Percentiles rank a stretch among this genome's conserved stretches.
phyloP scores from a whole-genome alignment of 1,140 invertebrate genomes.

The Heliothis virescens region DNA sequence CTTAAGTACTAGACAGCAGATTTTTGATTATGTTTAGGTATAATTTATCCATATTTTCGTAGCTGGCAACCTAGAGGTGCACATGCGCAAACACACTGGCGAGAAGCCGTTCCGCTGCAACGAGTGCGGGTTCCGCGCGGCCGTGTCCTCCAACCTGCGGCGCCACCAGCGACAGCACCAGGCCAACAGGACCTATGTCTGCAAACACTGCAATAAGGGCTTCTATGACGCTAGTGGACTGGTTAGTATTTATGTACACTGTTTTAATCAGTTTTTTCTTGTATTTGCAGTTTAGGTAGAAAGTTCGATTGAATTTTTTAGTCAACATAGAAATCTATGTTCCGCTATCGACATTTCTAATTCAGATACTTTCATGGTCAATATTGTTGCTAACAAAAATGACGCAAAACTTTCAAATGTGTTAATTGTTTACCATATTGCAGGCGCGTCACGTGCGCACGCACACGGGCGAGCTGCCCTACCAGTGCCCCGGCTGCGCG shows the following conservation, averaged over 20 bases:
- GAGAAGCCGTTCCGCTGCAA: slow-evolving; percentile 88
- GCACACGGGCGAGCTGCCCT: slow-evolving; percentile 96
- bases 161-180: slow-evolving; percentile 71
- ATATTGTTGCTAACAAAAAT: too few relatives aligned
- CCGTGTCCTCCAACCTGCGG: slow-evolving; percentile 66
- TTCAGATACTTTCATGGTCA: too few relatives aligned
- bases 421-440: too few relatives aligned
- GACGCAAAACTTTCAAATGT: too few relatives aligned
- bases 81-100: slow-evolving; percentile 86
- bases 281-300: too few relatives aligned
- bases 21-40: too few relatives aligned
- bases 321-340: too few relatives aligned
- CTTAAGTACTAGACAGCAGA: too few relatives aligned
- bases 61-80: slow-evolving; percentile 81
- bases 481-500: slow-evolving; percentile 90
- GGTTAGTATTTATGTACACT: slow-evolving; percentile 64
- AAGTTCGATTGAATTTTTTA: too few relatives aligned
- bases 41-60: slow-evolving; percentile 8
- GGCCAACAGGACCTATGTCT: slow-evolving; percentile 59
- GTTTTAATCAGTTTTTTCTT: too few relatives aligned
- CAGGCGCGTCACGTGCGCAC: slow-evolving; percentile 87
- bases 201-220: slow-evolving; percentile 67
- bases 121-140: slow-evolving; percentile 83
- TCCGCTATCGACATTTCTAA: too few relatives aligned
- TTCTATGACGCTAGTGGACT: slow-evolving; percentile 71